phyloP scores from a whole-genome alignment of 2,797 vertebrate genomes.

The Onychomys arenicola region DNA sequence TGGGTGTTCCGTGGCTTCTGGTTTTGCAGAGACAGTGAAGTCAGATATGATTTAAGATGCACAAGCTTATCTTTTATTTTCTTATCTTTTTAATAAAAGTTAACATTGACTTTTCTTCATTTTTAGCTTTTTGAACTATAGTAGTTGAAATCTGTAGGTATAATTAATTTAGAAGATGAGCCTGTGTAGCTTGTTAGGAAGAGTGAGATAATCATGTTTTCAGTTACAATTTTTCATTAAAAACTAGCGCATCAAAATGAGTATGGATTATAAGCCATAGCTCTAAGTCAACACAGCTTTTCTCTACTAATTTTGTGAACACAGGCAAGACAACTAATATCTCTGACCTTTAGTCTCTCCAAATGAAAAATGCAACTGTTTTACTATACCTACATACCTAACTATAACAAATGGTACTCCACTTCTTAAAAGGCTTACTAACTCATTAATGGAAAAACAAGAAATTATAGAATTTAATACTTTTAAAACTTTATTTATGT shows the following conservation, averaged over 20 bases:
- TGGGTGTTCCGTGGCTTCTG: background rate
- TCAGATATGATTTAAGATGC: background rate
- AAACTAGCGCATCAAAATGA: background rate
- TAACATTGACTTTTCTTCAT: conserved; percentile 26
- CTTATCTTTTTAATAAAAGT: background rate
- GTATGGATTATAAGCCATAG: background rate
- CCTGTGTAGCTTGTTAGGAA: background rate
- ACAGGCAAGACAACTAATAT: background rate
- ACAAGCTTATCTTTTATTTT: background rate
- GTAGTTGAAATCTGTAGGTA: background rate
- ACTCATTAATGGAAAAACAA: background rate
- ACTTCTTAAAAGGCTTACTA: background rate
- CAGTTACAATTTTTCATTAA: background rate
- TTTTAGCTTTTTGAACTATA: background rate
- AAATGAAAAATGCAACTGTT: background rate
- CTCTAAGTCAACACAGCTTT: background rate
- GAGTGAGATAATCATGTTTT: background rate
- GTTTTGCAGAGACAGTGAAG: background rate
- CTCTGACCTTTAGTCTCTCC: background rate
- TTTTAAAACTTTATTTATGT: background rate
- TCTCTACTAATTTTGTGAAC: conserved; percentile 12
- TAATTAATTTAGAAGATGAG: conserved; percentile 28
- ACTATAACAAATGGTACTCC: conserved; percentile 29
- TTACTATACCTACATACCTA: background rate
- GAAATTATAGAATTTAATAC: background rate